Conservation (phyloP, 2,888 invertebrate genomes). For the Cataglyphis altisquamis region DNA sequence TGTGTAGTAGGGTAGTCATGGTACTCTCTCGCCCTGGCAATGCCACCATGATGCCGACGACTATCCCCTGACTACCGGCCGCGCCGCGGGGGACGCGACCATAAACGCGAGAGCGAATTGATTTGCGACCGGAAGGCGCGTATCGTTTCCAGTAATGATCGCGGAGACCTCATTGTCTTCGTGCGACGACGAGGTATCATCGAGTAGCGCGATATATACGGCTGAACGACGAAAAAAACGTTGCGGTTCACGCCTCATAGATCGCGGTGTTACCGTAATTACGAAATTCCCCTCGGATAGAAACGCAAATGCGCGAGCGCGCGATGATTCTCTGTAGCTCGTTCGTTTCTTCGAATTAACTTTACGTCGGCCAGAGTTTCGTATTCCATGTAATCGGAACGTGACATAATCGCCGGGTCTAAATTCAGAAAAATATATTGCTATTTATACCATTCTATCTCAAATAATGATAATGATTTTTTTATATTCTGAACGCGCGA, state of each 20-base stretch:
- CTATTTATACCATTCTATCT: not conserved
- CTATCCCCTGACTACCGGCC: slow-evolving; percentile 78
- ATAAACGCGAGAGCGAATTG: slow-evolving; percentile 84
- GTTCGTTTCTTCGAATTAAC: slow-evolving; percentile 2
- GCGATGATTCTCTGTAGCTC: not conserved
- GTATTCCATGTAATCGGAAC: not conserved
- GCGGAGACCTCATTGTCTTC: slow-evolving; percentile 81
- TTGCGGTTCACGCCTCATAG: slow-evolving; percentile 65
- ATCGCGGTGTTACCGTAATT: slow-evolving; percentile 48
- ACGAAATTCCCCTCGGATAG: slow-evolving; percentile 53
- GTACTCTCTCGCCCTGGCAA: slow-evolving; percentile 73
- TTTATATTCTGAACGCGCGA: not conserved
- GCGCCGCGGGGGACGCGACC: slow-evolving; percentile 82
- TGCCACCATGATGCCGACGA: slow-evolving; percentile 76
- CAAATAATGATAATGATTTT: not conserved
- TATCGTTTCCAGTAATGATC: slow-evolving; percentile 85
- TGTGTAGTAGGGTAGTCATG: slow-evolving; percentile 71
- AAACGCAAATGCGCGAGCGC: slow-evolving; percentile 42
- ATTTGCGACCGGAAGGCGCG: slow-evolving; percentile 85
- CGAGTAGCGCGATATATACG: slow-evolving; percentile 58
- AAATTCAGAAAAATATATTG: not conserved
- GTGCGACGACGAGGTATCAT: slow-evolving; percentile 57
- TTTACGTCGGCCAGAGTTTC: not conserved
- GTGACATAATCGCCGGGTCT: not conserved
- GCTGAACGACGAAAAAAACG: slow-evolving; percentile 51